Evolutionary conservation across 2,797 vertebrate genomes (phyloP).

Genomic region (Chromis chromis): DNA sequence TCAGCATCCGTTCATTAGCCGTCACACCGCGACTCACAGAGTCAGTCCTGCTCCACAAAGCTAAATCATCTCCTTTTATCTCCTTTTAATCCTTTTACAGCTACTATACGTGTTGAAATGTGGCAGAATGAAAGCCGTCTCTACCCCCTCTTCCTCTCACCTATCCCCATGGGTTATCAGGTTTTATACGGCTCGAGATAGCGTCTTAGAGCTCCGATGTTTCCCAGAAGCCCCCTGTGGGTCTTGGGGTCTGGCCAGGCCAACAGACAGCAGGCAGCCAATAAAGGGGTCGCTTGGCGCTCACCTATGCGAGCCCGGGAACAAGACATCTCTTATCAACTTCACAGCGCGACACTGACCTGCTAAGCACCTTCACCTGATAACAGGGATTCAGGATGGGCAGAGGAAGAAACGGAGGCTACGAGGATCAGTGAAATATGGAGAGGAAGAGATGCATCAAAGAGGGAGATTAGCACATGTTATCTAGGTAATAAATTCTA

Average conservation of each 20-base stretch:
- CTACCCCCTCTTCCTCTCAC: slow-evolving; percentile 38
- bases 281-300: slow-evolving; percentile 17
- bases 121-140: slow-evolving; percentile 27
- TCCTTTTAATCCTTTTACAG: slow-evolving; percentile 50
- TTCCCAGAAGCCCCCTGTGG: slow-evolving; percentile 58
- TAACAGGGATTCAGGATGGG: slow-evolving; percentile 56
- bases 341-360: slow-evolving; percentile 60
- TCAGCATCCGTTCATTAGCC: slow-evolving; percentile 46
- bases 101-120: slow-evolving; percentile 48
- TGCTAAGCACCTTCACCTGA: slow-evolving; percentile 70
- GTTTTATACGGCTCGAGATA: slow-evolving; percentile 67
- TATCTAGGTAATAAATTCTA: slow-evolving; percentile 36
- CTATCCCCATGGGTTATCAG: slow-evolving; percentile 59
- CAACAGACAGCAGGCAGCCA: slow-evolving; percentile 52
- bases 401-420: slow-evolving; percentile 33
- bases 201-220: slow-evolving; percentile 42
- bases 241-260: slow-evolving; percentile 50
- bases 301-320: slow-evolving; percentile 39
- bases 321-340: slow-evolving; percentile 71
- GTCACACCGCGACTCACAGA: slow-evolving; percentile 39
- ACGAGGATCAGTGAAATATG: slow-evolving; percentile 44
- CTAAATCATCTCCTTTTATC: slow-evolving; percentile 50
- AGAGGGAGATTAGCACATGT: slow-evolving; percentile 52
- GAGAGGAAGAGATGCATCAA: slow-evolving; percentile 62
- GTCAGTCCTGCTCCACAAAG: slow-evolving; percentile 16